Conservation (phyloP, 1,140 invertebrate genomes). For the Drosophila rufa region DNA sequence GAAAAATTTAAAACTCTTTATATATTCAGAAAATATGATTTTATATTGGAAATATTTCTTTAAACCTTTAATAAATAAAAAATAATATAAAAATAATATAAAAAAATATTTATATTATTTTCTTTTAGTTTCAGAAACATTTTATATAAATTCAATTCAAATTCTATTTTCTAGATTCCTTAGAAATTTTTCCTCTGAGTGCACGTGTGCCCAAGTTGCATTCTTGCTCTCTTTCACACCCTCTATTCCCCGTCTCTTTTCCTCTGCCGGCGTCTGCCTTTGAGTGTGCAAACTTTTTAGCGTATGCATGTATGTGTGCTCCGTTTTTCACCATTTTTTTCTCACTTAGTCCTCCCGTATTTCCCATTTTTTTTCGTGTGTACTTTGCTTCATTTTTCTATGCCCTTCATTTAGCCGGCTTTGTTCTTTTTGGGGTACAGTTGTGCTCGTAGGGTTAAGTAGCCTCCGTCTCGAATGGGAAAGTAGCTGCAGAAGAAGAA, state of each 20-base stretch:
- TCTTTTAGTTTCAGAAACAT: not conserved
- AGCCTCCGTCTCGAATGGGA: constrained; percentile 31
- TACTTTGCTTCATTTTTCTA: constrained; percentile 68
- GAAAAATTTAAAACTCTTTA: no score
- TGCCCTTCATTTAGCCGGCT: constrained; percentile 77
- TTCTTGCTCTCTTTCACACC: constrained; percentile 28
- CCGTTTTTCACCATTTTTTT: constrained; percentile 31
- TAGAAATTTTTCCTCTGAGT: not conserved
- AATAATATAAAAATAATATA: not conserved
- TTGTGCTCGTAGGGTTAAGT: constrained; percentile 72
- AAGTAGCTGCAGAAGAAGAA: constrained; percentile 42
- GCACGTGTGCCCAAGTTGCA: constrained; percentile 39
- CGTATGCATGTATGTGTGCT: constrained; percentile 31
- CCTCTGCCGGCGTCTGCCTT: constrained; percentile 64
- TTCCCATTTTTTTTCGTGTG: constrained; percentile 38
- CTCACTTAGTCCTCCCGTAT: constrained; percentile 20
- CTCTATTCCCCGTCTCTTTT: constrained; percentile 6
- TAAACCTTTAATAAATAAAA: not conserved
- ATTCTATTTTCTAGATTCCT: not conserved
- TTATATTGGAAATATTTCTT: not conserved
- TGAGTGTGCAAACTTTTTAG: constrained; percentile 76
- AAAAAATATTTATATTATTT: not conserved
- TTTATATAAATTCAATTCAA: no score
- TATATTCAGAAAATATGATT: no score
- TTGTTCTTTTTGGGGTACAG: constrained; percentile 78